phyloP scores from a whole-genome alignment of 1,140 invertebrate genomes.

The Diachasma alloeum region DNA sequence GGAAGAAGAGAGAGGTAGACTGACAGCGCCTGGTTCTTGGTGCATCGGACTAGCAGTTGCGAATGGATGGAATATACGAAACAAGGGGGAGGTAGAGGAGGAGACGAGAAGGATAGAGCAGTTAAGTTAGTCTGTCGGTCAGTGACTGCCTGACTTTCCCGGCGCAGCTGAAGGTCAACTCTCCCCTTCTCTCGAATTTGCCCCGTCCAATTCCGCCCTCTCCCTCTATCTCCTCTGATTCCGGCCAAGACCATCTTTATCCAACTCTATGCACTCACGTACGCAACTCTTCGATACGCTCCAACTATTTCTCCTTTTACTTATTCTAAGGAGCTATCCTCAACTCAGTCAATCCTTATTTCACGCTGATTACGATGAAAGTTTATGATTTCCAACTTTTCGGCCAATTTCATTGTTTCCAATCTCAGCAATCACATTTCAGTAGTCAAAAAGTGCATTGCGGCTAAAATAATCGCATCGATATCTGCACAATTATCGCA shows the following conservation, averaged over 20 bases:
- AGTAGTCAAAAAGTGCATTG: no score
- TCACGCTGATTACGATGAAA: neutral
- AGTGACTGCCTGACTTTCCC: constrained; percentile 67
- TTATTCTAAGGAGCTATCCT: neutral
- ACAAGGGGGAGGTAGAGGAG: neutral
- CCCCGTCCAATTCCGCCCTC: constrained; percentile 24
- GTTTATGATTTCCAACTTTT: neutral
- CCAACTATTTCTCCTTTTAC: constrained; percentile 1
- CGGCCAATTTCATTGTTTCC: no score
- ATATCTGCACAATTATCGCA: no score
- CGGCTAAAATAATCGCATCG: no score
- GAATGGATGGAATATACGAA: constrained; percentile 40
- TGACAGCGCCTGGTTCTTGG: constrained; percentile 35
- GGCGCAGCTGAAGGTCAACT: constrained; percentile 65
- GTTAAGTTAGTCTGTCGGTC: constrained; percentile 67
- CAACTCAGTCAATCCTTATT: neutral
- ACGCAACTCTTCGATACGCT: neutral
- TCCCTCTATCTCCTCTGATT: constrained; percentile 30
- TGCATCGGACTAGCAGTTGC: constrained; percentile 52
- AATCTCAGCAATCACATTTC: no score
- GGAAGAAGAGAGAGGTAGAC: neutral
- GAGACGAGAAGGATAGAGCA: constrained; percentile 57
- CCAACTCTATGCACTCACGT: constrained; percentile 36
- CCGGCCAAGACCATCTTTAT: constrained; percentile 34
- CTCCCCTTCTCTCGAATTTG: constrained; percentile 52